phyloP scores from a whole-genome alignment of 2,797 vertebrate genomes.

The Pangasius larnaudii region DNA sequence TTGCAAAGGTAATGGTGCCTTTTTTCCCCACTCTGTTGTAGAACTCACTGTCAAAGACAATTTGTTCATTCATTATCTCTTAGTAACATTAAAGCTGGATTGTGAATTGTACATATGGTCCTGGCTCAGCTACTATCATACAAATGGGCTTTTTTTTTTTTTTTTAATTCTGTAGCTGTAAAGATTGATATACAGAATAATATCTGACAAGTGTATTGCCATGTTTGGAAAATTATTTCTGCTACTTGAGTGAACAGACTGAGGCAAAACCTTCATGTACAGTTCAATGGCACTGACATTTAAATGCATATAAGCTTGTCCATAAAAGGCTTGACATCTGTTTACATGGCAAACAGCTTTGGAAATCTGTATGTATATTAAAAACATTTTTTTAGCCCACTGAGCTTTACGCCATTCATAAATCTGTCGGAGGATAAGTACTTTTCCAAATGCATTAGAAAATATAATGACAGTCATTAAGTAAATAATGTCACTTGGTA shows the following conservation, averaged over 20 bases:
- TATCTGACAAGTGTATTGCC: not conserved
- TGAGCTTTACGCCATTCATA: slow-evolving; percentile 7
- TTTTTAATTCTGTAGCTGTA: not conserved
- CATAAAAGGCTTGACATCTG: slow-evolving; percentile 46
- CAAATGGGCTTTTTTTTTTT: not conserved
- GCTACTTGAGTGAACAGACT: too few species aligned
- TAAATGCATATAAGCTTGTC: not conserved
- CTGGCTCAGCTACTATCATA: not conserved
- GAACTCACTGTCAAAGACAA: not conserved
- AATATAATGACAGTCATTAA: not conserved
- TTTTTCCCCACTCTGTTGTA: not conserved
- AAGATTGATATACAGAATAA: not conserved
- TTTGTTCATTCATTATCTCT: not conserved
- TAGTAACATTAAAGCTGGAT: not conserved
- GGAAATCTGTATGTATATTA: slow-evolving; percentile 48
- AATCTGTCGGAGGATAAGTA: slow-evolving; percentile 8
- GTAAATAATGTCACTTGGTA: not conserved
- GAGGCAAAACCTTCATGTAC: not conserved
- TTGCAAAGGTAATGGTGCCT: not conserved
- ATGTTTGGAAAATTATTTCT: not conserved
- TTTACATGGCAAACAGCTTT: not conserved
- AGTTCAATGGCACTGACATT: not conserved
- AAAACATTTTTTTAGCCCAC: slow-evolving; percentile 4
- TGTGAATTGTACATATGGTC: not conserved
- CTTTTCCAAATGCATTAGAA: not conserved